Conservation (phyloP, 2,113 vertebrate species). For the Manacus vitellinus region DNA sequence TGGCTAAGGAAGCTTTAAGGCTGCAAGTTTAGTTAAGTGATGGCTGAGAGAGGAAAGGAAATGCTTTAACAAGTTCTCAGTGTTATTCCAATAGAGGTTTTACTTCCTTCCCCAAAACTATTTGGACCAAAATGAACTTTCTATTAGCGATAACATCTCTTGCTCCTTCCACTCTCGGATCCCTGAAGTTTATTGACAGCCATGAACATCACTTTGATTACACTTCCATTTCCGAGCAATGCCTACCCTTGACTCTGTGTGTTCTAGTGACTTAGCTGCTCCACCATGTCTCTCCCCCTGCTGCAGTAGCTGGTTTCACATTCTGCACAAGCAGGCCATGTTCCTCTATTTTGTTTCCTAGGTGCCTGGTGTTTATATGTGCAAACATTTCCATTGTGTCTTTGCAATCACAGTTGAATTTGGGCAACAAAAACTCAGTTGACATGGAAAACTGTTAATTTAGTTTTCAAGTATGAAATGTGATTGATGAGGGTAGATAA, state of each 20-base stretch:
- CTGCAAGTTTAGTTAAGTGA: not conserved
- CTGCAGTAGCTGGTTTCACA: slow-evolving; percentile 17
- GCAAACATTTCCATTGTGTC: slow-evolving; percentile 42
- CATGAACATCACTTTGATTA: not conserved
- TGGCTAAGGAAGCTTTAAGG: not conserved
- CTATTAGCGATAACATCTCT: not conserved
- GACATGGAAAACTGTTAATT: slow-evolving; percentile 37
- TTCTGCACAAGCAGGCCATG: slow-evolving; percentile 25
- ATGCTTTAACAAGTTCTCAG: not conserved
- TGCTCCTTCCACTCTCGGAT: not conserved
- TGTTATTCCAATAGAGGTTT: not conserved
- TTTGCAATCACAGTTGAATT: not conserved
- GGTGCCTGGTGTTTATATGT: slow-evolving; percentile 40
- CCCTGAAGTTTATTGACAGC: not conserved
- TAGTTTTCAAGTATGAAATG: slow-evolving; percentile 5
- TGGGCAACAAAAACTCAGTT: slow-evolving; percentile 15
- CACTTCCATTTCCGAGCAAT: not conserved
- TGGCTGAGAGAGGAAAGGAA: not conserved
- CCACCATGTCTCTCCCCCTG: not conserved
- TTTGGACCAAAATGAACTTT: not conserved
- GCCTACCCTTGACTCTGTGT: not conserved
- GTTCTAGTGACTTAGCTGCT: not conserved
- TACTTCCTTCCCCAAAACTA: not conserved
- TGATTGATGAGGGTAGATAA: slow-evolving; percentile 22
- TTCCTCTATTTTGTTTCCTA: slow-evolving; percentile 28